These are phyloP conservation scores for Crocuta crocuta DNA, from an alignment of 2,113 vertebrate genomes.

Conservation along the genomic window DNA sequence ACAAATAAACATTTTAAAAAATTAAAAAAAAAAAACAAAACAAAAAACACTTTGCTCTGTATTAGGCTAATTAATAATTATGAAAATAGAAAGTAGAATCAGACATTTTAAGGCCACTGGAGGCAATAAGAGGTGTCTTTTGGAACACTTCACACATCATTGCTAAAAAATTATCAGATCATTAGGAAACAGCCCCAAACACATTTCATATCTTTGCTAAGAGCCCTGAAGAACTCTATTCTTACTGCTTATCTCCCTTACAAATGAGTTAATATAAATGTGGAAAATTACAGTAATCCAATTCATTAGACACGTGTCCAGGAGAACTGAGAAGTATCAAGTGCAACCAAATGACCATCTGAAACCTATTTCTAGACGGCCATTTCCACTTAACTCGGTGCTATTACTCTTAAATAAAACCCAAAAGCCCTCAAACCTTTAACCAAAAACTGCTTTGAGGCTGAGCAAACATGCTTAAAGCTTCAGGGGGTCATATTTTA, in stretches of 20 bases:
- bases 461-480: not conserved
- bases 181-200: conserved; percentile 2
- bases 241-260: not conserved
- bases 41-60: not conserved
- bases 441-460: not conserved
- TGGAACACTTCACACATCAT: not conserved
- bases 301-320: not conserved
- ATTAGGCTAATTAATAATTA: not conserved
- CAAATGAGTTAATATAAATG: conserved; percentile 17
- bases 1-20: too few relatives aligned
- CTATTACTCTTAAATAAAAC: not conserved
- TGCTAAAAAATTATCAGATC: not conserved
- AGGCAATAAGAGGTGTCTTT: not conserved
- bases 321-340: not conserved
- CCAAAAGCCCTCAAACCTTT: not conserved
- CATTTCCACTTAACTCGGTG: not conserved
- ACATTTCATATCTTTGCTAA: not conserved
- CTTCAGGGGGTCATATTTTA: not conserved
- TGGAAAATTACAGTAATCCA: not conserved
- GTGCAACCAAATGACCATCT: not conserved
- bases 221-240: not conserved
- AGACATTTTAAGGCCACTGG: not conserved
- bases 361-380: not conserved
- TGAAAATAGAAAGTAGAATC: not conserved
- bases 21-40: too few relatives aligned